phyloP scores from a whole-genome alignment of 1,140 invertebrate species.

The Batillaria attramentaria region DNA sequence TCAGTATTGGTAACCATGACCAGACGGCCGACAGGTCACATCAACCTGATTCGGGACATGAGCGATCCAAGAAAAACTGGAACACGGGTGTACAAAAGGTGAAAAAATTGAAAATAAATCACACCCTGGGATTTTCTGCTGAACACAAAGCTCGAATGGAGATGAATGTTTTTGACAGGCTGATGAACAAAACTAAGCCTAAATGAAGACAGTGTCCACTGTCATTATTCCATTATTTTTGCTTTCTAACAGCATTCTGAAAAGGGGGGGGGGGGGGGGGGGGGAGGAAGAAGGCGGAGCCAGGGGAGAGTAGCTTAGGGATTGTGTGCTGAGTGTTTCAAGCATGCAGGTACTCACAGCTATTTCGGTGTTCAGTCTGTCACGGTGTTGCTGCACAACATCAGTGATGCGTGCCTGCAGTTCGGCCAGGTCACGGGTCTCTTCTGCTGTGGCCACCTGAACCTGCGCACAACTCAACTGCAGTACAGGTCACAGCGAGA shows the following conservation, averaged over 20 bases:
- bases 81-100: not conserved
- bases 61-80: constrained; percentile 5
- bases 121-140: constrained; percentile 37
- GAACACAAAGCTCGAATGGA: constrained; percentile 47
- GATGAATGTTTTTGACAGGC: constrained; percentile 48
- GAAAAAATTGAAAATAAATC: constrained; percentile 32
- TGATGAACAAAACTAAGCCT: constrained; percentile 42
- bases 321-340: too few relatives aligned
- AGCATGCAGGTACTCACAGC: too few relatives aligned
- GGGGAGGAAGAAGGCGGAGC: too few relatives aligned
- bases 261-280: too few relatives aligned
- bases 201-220: not conserved
- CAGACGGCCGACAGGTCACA: not conserved
- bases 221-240: not conserved
- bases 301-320: too few relatives aligned
- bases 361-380: constrained; percentile 43
- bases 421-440: constrained; percentile 51
- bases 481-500: too few relatives aligned
- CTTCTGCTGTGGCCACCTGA: constrained; percentile 53
- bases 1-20: not conserved
- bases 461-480: constrained; percentile 21
- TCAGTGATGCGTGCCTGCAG: constrained; percentile 58
- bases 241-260: too few relatives aligned
- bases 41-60: not conserved
- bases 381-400: constrained; percentile 55